These are phyloP conservation scores for Norana najaformis DNA, from an alignment of 2,888 invertebrate genomes.

Conservation along the genomic window DNA sequence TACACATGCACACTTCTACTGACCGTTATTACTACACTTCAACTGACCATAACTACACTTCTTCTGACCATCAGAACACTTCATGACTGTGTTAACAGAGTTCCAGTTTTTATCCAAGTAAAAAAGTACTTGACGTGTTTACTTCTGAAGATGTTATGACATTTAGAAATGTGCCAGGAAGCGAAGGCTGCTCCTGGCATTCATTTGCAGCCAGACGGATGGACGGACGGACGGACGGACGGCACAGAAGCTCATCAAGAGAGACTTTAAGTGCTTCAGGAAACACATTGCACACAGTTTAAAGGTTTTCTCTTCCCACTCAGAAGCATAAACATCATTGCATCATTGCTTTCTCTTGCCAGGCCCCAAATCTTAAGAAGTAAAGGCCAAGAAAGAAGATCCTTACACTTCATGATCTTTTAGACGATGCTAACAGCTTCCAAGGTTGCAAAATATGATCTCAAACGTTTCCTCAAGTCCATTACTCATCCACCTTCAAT, in stretches of 20 bases:
- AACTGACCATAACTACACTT: background rate
- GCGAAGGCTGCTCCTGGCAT: background rate
- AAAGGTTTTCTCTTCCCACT: background rate
- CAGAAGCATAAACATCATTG: background rate
- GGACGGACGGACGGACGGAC: background rate
- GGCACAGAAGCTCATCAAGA: background rate
- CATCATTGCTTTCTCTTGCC: background rate
- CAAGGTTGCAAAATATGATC: background rate
- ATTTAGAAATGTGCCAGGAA: background rate
- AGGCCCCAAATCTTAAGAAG: background rate
- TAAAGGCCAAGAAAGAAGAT: too few species aligned
- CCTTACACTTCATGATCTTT: too few species aligned
- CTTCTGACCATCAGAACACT: too few species aligned
- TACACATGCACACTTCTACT: too few species aligned
- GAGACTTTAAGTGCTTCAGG: background rate
- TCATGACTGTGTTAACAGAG: background rate
- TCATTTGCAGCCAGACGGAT: constrained; percentile 1
- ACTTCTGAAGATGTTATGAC: background rate
- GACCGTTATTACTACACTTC: background rate
- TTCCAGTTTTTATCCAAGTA: background rate
- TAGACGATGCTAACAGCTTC: too few species aligned
- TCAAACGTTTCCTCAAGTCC: background rate
- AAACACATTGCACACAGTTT: background rate
- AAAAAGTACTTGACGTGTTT: background rate
- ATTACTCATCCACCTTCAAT: background rate